These are phyloP conservation scores for Heliconius ismenius DNA, from an alignment of 2,888 invertebrate species.

Conservation along the genomic window DNA sequence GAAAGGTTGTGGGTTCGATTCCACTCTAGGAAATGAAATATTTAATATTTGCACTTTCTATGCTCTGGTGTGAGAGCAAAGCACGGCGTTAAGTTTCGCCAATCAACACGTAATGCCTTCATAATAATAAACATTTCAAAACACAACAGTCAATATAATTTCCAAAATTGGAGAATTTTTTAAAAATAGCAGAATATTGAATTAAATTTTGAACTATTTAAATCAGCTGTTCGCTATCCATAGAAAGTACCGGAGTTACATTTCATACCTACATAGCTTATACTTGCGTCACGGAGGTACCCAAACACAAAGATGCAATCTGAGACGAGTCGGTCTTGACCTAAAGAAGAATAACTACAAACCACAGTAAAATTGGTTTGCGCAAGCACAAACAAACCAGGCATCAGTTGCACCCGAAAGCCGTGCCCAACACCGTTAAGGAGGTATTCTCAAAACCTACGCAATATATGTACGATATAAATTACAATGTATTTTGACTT, in stretches of 20 bases:
- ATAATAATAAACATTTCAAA: no score
- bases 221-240: background rate
- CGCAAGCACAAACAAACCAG: constrained; percentile 4
- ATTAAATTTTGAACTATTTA: background rate
- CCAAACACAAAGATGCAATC: constrained; percentile 22
- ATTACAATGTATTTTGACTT: background rate
- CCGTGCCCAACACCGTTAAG: background rate
- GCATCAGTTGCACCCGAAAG: background rate
- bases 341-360: constrained; percentile 22
- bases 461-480: background rate
- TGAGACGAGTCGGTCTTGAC: constrained; percentile 36
- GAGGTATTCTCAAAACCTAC: background rate
- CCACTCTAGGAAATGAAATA: no score
- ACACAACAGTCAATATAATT: no score
- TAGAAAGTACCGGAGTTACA: constrained; percentile 6
- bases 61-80: no score
- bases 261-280: background rate
- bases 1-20: background rate
- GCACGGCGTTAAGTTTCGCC: no score
- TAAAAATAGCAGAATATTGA: background rate
- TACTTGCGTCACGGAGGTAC: background rate
- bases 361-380: constrained; percentile 9
- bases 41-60: no score
- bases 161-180: background rate
- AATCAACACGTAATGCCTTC: no score